Conservation (phyloP, 2,888 invertebrate species). For the Nomada fucata region DNA sequence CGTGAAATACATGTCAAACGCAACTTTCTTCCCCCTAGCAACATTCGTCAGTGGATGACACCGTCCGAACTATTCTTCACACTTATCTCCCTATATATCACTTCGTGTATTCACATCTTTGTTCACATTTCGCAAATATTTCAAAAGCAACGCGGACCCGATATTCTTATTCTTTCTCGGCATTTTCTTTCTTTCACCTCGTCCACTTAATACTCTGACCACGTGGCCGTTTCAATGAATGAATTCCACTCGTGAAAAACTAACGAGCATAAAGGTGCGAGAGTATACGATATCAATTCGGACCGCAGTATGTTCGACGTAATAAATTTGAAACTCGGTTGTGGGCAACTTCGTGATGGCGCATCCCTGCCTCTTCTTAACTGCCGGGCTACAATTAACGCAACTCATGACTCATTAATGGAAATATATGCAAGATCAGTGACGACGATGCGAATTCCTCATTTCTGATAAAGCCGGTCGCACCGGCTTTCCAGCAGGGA, state of each 20-base stretch:
- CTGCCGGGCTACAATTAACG: not conserved
- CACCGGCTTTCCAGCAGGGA: not conserved
- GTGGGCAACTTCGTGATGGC: not conserved
- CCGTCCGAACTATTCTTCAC: not conserved
- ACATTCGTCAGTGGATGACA: not conserved
- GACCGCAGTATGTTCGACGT: not conserved
- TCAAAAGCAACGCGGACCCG: not conserved
- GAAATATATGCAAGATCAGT: constrained; percentile 43
- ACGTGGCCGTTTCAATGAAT: not conserved
- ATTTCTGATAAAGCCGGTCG: constrained; percentile 1
- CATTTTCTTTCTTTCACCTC: not conserved
- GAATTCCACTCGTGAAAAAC: too few species aligned
- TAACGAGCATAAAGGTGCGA: too few species aligned
- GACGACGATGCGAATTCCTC: constrained; percentile 4
- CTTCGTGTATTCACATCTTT: not conserved
- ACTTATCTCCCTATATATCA: not conserved
- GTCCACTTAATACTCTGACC: not conserved
- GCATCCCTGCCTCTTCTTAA: not conserved
- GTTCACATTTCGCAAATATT: not conserved
- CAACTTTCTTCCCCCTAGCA: not conserved
- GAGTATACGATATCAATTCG: not conserved
- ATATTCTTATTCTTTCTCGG: not conserved
- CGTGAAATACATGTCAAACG: not conserved
- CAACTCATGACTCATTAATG: constrained; percentile 47
- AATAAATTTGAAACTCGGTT: not conserved